Evolutionary conservation across 2,888 invertebrate genomes (phyloP).

Genomic region (Lissocephala sabroskyi): DNA sequence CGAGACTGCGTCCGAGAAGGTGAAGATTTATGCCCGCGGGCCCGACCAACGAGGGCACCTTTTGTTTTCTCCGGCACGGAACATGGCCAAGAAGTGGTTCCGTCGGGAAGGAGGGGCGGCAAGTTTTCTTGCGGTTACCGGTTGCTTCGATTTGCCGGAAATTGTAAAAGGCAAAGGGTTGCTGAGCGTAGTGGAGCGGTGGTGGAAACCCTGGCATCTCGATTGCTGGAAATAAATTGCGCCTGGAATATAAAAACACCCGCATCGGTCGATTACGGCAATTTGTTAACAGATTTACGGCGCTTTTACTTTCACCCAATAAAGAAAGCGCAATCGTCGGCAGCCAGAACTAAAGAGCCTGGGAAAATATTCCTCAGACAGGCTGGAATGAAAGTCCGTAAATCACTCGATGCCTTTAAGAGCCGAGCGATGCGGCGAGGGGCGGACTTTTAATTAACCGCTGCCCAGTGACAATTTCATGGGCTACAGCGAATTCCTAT

Average conservation of each 20-base stretch:
- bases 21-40: conserved; percentile 27
- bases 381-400: conserved; percentile 30
- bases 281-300: conserved; percentile 27
- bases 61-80: neutral
- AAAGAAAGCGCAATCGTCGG: neutral
- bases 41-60: too few species aligned
- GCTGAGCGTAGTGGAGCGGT: neutral
- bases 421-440: too few species aligned
- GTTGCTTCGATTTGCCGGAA: conserved; percentile 20
- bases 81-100: conserved; percentile 23
- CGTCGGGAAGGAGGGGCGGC: too few species aligned
- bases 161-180: conserved; percentile 17
- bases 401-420: too few species aligned
- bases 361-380: conserved; percentile 7
- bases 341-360: too few species aligned
- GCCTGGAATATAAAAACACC: too few species aligned
- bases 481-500: conserved; percentile 27
- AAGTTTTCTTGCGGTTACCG: neutral
- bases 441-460: too few species aligned
- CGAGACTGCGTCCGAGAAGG: conserved; percentile 7
- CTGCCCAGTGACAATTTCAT: too few species aligned
- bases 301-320: conserved; percentile 1
- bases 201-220: neutral
- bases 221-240: neutral
- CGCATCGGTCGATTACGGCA: conserved; percentile 6